Conservation (phyloP, 2,113 vertebrate species). For the Cinclus cinclus region DNA sequence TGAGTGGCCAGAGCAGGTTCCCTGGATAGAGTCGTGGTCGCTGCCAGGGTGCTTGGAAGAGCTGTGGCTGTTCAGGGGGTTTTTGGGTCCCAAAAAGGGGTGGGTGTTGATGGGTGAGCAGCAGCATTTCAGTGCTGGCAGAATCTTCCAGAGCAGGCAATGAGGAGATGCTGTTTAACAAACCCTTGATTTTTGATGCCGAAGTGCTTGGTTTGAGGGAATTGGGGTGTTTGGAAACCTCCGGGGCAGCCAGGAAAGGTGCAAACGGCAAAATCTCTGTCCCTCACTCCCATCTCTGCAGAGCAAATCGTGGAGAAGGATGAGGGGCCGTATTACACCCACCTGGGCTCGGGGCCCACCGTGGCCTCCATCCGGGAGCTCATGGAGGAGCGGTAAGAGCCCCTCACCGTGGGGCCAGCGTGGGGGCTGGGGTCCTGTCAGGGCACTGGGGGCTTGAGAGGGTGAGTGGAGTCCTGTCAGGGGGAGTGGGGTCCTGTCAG, state of each 20-base stretch:
- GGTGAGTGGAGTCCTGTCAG: too few species aligned
- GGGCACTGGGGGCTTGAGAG: neutral
- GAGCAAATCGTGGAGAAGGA: conserved; percentile 96
- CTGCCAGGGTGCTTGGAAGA: neutral
- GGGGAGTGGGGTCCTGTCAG: too few species aligned
- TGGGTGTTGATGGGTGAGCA: neutral
- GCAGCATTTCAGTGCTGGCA: neutral
- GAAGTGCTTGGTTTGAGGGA: fast-evolving
- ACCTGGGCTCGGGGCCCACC: conserved; percentile 93
- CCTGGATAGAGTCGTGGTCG: fast-evolving
- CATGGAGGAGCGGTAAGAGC: conserved; percentile 87
- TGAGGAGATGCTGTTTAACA: neutral
- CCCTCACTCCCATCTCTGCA: neutral
- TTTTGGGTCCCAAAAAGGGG: neutral
- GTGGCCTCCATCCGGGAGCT: conserved; percentile 91
- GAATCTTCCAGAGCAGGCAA: neutral
- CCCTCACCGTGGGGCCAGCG: neutral
- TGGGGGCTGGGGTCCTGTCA: neutral
- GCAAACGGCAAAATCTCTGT: neutral
- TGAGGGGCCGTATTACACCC: conserved; percentile 97
- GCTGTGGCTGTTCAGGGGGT: neutral
- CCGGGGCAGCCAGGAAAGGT: fast-evolving
- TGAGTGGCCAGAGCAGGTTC: neutral
- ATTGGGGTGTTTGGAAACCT: neutral
- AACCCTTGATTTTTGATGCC: neutral